A percentile compares a stretch with the other conserved stretches of the same genome.
Conservation (phyloP, 2,888 invertebrate genomes). For the Chrysolina oricalcia region DNA sequence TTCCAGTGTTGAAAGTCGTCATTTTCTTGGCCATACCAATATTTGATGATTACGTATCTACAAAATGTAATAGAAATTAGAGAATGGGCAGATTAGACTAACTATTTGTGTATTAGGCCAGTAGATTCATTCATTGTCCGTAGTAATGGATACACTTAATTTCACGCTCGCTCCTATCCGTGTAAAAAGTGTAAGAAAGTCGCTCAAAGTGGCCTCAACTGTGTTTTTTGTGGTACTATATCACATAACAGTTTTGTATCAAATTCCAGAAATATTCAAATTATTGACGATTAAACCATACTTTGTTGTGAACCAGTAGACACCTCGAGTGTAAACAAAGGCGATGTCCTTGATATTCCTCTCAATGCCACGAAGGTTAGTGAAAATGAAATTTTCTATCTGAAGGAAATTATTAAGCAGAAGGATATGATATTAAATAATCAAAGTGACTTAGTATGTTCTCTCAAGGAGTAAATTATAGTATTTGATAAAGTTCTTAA, state of each 20-base stretch:
- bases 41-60: conserved; percentile 85
- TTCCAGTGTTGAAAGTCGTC: conserved; percentile 84
- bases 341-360: conserved; percentile 8
- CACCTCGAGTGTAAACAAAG: background rate
- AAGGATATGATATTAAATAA: conserved; percentile 9
- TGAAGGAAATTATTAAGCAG: conserved; percentile 17
- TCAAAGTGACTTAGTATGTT: no score
- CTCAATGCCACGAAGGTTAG: background rate
- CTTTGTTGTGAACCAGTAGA: conserved; percentile 33
- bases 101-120: no score
- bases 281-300: conserved; percentile 36
- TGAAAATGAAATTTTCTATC: background rate
- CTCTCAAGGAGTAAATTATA: no score
- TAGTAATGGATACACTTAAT: no score
- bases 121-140: no score
- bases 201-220: conserved; percentile 42
- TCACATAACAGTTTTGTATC: conserved; percentile 41
- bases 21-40: conserved; percentile 83
- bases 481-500: conserved; percentile 15
- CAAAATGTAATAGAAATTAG: conserved; percentile 35
- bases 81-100: background rate
- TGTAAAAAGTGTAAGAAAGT: conserved; percentile 42
- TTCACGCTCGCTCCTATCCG: no score
- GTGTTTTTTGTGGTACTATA: conserved; percentile 35
- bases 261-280: conserved; percentile 26